These are phyloP conservation scores for Allacma fusca DNA, from an alignment of 2,888 invertebrate species.

Conservation along the genomic window DNA sequence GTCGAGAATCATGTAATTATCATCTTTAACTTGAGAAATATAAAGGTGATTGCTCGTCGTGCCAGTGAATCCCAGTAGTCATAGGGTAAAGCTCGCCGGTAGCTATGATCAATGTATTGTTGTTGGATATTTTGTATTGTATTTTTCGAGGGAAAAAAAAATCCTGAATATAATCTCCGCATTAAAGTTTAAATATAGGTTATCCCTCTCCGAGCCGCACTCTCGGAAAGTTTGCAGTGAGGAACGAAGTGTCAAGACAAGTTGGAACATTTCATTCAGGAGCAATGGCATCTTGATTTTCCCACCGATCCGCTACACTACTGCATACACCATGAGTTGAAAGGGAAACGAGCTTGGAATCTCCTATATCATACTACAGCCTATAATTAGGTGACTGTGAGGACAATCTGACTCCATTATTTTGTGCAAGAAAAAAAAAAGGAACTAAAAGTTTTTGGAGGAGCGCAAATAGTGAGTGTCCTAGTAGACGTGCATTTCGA, in stretches of 20 bases:
- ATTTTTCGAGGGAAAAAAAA: neutral
- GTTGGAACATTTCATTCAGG: neutral
- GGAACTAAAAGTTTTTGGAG: neutral
- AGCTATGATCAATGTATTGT: conserved; percentile 8
- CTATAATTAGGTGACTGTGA: conserved; percentile 40
- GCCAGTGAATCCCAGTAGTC: neutral
- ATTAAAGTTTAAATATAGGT: neutral
- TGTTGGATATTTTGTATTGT: neutral
- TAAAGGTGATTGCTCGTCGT: neutral
- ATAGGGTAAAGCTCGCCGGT: conserved; percentile 5
- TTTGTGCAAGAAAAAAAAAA: neutral
- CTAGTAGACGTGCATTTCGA: neutral
- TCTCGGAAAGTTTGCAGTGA: no score
- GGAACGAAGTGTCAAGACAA: conserved; percentile 2
- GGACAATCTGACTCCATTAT: conserved; percentile 32
- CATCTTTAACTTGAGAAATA: conserved; percentile 16
- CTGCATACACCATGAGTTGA: neutral
- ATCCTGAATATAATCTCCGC: neutral
- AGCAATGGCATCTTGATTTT: conserved; percentile 37
- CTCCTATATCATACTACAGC: conserved; percentile 1
- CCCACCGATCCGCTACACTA: conserved; percentile 23
- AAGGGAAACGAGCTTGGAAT: neutral
- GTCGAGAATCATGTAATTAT: conserved; percentile 28
- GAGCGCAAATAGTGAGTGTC: neutral
- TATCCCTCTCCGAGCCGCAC: neutral